Percentiles rank a stretch among this genome's conserved stretches.
Evolutionary conservation across 2,888 invertebrate species (phyloP).

Genomic region (Rhingia rostrata): DNA sequence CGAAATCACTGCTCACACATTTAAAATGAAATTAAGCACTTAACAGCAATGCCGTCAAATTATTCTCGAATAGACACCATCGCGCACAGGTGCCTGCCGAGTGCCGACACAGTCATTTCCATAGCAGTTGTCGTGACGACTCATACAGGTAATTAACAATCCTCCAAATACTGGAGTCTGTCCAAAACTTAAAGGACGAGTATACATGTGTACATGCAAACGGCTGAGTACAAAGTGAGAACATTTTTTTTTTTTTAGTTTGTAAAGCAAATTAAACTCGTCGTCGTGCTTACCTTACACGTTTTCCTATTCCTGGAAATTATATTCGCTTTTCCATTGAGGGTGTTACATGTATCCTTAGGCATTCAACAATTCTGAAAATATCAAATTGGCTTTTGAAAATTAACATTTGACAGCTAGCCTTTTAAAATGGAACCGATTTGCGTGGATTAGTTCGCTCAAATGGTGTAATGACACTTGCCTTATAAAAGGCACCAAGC

Average conservation of each 20-base stretch:
- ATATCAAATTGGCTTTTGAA: no score
- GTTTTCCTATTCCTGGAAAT: not conserved
- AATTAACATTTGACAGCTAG: no score
- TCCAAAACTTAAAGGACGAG: slow-evolving; percentile 6
- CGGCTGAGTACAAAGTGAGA: slow-evolving; percentile 41
- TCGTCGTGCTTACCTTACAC: slow-evolving; percentile 24
- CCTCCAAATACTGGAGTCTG: slow-evolving; percentile 31
- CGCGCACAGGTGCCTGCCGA: slow-evolving; percentile 5
- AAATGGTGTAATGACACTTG: no score
- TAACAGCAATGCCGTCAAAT: slow-evolving; percentile 66
- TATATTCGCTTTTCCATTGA: not conserved
- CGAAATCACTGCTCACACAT: slow-evolving; percentile 34
- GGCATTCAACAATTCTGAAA: not conserved
- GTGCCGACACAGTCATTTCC: not conserved
- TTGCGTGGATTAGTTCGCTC: no score
- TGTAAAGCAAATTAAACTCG: slow-evolving; percentile 1
- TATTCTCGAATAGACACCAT: slow-evolving; percentile 60
- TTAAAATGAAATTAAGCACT: slow-evolving; percentile 71
- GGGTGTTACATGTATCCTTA: not conserved
- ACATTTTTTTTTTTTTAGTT: slow-evolving; percentile 25
- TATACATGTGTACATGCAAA: not conserved
- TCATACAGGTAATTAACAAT: slow-evolving; percentile 66
- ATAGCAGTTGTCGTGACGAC: slow-evolving; percentile 32
- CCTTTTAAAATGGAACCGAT: no score
- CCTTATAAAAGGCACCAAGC: no score